Evolutionary conservation across 2,888 invertebrate genomes (phyloP).

Genomic region (Netelia melanura): DNA sequence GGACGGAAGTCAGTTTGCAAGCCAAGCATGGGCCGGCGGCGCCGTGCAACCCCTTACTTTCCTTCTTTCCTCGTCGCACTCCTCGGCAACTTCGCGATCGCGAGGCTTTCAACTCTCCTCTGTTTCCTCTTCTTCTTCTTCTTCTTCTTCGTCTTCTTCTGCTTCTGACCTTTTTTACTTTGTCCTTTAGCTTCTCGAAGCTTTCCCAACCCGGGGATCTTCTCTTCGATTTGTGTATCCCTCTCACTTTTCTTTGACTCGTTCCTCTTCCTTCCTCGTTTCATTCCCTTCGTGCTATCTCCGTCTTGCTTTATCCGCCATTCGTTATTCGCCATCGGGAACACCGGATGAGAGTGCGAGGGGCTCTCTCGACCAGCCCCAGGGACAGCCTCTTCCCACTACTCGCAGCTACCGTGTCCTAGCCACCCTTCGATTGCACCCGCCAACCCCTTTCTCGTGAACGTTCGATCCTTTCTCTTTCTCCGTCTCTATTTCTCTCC

Average conservation of each 20-base stretch:
- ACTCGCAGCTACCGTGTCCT: slow-evolving; percentile 33
- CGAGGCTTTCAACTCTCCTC: slow-evolving; percentile 66
- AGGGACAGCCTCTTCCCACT: slow-evolving; percentile 47
- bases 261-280: slow-evolving; percentile 45
- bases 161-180: slow-evolving; percentile 57
- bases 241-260: slow-evolving; percentile 66
- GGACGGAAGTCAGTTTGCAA: slow-evolving; percentile 85
- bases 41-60: slow-evolving; percentile 83
- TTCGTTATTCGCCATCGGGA: slow-evolving; percentile 62
- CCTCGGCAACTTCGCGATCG: slow-evolving; percentile 67
- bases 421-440: slow-evolving; percentile 41
- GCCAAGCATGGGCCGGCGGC: slow-evolving; percentile 84
- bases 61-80: slow-evolving; percentile 75
- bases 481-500: slow-evolving; percentile 64
- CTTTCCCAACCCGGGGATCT: slow-evolving; percentile 46
- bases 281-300: slow-evolving; percentile 29
- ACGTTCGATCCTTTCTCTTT: slow-evolving; percentile 48
- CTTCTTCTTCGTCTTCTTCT: slow-evolving; percentile 27
- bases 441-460: slow-evolving; percentile 16
- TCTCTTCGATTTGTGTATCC: slow-evolving; percentile 65
- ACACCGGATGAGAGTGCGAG: slow-evolving; percentile 52
- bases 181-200: slow-evolving; percentile 66
- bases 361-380: slow-evolving; percentile 37
- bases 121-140: slow-evolving; percentile 34
- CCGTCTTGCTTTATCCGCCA: slow-evolving; percentile 57